Conservation (phyloP, 2,113 vertebrate species). For the Muscicapa adusta region DNA sequence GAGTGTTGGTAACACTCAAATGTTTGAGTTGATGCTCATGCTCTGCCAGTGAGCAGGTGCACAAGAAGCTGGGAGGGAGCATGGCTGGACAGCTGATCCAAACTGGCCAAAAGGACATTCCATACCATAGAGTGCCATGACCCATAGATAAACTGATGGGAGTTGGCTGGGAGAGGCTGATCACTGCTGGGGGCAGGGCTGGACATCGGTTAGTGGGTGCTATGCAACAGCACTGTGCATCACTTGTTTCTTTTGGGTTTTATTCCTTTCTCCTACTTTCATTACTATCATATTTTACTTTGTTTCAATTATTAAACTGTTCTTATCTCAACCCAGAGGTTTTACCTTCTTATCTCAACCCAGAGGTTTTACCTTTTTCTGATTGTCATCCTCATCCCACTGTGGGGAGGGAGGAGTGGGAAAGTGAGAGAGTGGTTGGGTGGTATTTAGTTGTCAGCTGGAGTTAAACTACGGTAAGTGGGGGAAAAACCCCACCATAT, state of each 20-base stretch:
- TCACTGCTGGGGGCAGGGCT: not conserved
- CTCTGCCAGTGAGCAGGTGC: not conserved
- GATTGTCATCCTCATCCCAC: not conserved
- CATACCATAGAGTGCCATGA: not conserved
- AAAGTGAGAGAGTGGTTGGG: not conserved
- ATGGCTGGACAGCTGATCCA: not conserved
- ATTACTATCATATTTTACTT: not conserved
- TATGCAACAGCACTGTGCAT: not conserved
- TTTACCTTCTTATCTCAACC: not conserved
- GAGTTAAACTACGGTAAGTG: not conserved
- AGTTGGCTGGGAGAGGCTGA: not conserved
- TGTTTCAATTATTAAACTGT: not conserved
- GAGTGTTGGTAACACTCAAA: not conserved
- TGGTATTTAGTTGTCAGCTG: not conserved
- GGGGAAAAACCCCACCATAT: not conserved
- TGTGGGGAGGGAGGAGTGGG: not conserved
- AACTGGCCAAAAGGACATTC: not conserved
- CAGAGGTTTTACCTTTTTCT: not conserved
- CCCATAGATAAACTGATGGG: not conserved
- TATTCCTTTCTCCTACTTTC: not conserved
- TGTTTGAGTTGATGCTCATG: not conserved
- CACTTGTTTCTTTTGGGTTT: not conserved
- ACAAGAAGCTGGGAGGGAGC: not conserved
- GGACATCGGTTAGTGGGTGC: not conserved
- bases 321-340: not conserved